A percentile compares a stretch with the other conserved stretches of the same genome.
Evolutionary conservation across 2,113 vertebrate species (phyloP).

Genomic region (Dicentrarchus labrax): DNA sequence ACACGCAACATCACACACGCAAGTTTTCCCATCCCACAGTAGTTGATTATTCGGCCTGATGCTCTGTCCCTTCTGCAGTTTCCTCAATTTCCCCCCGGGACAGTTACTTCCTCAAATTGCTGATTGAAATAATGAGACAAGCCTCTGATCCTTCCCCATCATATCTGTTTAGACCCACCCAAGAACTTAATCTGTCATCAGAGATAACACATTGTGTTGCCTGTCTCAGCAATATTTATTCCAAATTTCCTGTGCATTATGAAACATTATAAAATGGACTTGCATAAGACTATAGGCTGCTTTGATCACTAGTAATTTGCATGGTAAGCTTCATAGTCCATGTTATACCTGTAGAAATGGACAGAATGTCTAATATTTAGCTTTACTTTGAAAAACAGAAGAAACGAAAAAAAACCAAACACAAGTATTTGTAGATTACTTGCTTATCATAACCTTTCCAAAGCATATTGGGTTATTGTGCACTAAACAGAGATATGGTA

Average conservation of each 20-base stretch:
- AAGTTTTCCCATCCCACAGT: neutral
- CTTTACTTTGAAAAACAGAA: neutral
- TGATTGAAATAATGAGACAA: conserved; percentile 23
- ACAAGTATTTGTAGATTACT: neutral
- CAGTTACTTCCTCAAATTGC: conserved; percentile 14
- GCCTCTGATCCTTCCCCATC: neutral
- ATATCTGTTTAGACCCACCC: conserved; percentile 23
- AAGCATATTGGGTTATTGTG: neutral
- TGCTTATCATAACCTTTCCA: neutral
- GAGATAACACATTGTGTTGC: neutral
- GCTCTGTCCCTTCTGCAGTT: conserved; percentile 4
- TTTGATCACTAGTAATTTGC: conserved; percentile 12
- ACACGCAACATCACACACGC: too few relatives aligned
- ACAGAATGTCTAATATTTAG: neutral
- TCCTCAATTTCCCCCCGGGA: conserved; percentile 26
- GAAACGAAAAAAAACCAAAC: too few relatives aligned
- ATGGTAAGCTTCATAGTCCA: rapidly evolving
- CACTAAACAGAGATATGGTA: neutral
- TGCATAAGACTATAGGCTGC: neutral
- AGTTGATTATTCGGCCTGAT: neutral
- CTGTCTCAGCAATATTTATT: neutral
- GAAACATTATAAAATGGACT: neutral
- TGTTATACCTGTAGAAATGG: too few relatives aligned
- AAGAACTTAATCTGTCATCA: neutral
- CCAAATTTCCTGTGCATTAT: neutral